Evolutionary conservation across 1,140 invertebrate species (phyloP).

Genomic region (Macrostomum lignano): DNA sequence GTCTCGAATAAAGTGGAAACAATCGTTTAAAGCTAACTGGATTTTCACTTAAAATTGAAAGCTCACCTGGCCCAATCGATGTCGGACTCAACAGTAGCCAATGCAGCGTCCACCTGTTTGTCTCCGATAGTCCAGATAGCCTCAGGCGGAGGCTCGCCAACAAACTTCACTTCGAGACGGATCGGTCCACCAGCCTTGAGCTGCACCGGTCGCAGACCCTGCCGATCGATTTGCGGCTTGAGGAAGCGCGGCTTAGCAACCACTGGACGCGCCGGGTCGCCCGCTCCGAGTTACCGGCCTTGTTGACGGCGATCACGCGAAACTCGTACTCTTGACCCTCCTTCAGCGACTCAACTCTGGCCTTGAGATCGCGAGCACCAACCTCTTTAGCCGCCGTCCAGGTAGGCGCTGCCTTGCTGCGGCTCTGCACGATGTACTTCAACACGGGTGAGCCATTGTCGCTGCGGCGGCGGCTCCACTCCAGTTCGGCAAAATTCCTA

Average conservation of each 20-base stretch:
- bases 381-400: slow-evolving; percentile 6
- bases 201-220: slow-evolving; percentile 34
- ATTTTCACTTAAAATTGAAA: too few relatives aligned
- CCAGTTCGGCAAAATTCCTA: slow-evolving; percentile 64
- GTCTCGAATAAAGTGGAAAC: too few relatives aligned
- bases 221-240: slow-evolving; percentile 5
- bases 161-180: slow-evolving; percentile 62
- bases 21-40: too few relatives aligned
- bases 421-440: slow-evolving; percentile 77
- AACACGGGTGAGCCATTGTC: slow-evolving; percentile 74
- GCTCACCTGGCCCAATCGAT: too few relatives aligned
- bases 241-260: slow-evolving; percentile 66
- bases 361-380: slow-evolving; percentile 38
- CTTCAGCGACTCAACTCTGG: slow-evolving; percentile 60
- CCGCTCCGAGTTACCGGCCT: slow-evolving; percentile 67
- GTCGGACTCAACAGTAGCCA: too few relatives aligned
- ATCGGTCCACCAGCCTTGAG: slow-evolving; percentile 78
- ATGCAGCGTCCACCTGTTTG: slow-evolving; percentile 14
- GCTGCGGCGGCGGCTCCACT: slow-evolving; percentile 51
- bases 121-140: slow-evolving; percentile 17
- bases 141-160: slow-evolving; percentile 54
- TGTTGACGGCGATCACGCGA: slow-evolving; percentile 67
- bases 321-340: slow-evolving; percentile 91
- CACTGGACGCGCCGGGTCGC: slow-evolving; percentile 53
- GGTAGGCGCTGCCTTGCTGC: slow-evolving; percentile 41